Evolutionary conservation across 2,797 vertebrate species (phyloP), one percentile per base, ranked within the genome.

Genomic region (Coccyzus lansbergi): DNA sequence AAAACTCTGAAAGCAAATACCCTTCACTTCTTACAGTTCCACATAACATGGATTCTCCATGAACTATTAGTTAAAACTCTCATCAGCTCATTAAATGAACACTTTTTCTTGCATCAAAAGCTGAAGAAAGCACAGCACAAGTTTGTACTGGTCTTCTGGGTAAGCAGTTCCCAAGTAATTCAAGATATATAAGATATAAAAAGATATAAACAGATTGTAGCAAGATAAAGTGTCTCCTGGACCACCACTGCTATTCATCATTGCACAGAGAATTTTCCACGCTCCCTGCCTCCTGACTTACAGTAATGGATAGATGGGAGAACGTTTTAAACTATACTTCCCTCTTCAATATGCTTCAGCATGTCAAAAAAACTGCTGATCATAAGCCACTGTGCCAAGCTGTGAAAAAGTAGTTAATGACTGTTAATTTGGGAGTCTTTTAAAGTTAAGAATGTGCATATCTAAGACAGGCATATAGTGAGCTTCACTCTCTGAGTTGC

Each of bases 1-100:
- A 48, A 21, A 88, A 10, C 52, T 51, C 36, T 18, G 33, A 81
- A 68, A 69, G 38, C 10, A 91, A 75, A 65, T 58, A 72, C 19
- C 4, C 33, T 53, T 31, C 2, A 28, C 40, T 67, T 34, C 15
- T 44, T 33, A 42, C 3, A 21, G 21, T 78, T 53, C 1, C 22
- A 69, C 1, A 2, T 12, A 36, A 64, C 5, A 8, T 10, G 49
- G 67, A 40, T 17, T 71, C 25, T 52, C 42, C 46, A 28, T 0
- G 3, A 65, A 64, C 21, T 3, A n/a, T 9, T 4, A 81, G 26
- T 0, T 49, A 33, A 83, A 80, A 48, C 21, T 67, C 15, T 44
- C 9, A 31, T 28, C 22, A 10, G 38, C 9, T 80, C 64, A 40
- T 13, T 34, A 65, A 60, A 78, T 6, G 33, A 78, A 25, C 24